Conservation (phyloP, 2,113 vertebrate species). For the Elanoides forficatus region DNA sequence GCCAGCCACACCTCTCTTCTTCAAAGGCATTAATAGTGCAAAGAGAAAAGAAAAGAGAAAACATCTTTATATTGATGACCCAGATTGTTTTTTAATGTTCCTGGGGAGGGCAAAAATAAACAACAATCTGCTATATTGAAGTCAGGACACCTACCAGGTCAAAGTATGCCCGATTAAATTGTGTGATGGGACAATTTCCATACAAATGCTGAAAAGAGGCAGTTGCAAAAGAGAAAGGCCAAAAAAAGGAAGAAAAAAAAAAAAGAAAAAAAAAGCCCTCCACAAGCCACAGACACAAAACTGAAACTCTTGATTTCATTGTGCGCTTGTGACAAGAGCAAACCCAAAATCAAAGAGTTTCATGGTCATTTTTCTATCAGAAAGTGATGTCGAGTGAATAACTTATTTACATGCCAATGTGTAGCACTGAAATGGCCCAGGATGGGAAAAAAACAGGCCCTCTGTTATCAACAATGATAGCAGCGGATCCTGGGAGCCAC, state of each 20-base stretch:
- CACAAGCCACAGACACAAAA: slow-evolving; percentile 55
- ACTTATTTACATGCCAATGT: slow-evolving; percentile 94
- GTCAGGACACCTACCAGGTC: not conserved
- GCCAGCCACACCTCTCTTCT: not conserved
- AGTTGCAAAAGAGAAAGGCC: slow-evolving; percentile 31
- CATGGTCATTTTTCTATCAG: slow-evolving; percentile 86
- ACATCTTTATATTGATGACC: not conserved
- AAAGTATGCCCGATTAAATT: not conserved
- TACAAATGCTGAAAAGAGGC: slow-evolving; percentile 73
- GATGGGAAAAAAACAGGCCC: slow-evolving; percentile 80
- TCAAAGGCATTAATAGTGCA: not conserved
- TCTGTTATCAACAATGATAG: slow-evolving; percentile 80
- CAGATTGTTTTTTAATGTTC: not conserved
- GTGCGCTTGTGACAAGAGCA: slow-evolving; percentile 73
- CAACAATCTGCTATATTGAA: not conserved
- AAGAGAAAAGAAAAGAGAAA: not conserved
- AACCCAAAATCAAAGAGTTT: slow-evolving; percentile 88
- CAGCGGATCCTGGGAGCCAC: slow-evolving; percentile 74
- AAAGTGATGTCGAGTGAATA: slow-evolving; percentile 87
- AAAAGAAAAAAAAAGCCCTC: slow-evolving; percentile 48
- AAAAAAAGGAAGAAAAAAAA: slow-evolving; percentile 27
- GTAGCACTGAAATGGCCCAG: slow-evolving; percentile 75
- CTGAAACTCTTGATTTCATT: slow-evolving; percentile 88
- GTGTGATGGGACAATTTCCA: slow-evolving; percentile 75
- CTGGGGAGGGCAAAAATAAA: slow-evolving; percentile 1